Percentiles rank a stretch among this genome's conserved stretches.
phyloP scores from a whole-genome alignment of 2,113 vertebrate genomes.

The Antidorcas marsupialis region DNA sequence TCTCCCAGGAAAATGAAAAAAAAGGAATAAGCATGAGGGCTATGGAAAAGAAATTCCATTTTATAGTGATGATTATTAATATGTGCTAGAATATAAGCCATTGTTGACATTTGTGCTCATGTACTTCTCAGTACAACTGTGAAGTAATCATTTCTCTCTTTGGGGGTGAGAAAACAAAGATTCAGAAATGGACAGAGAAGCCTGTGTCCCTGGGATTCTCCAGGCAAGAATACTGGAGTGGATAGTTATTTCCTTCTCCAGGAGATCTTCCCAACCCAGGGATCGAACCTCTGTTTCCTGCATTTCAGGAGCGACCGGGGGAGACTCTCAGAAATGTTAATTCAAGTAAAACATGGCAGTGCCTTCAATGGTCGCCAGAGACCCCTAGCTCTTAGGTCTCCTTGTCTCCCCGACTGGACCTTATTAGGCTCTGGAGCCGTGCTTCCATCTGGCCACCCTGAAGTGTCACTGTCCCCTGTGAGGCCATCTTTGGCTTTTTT shows the following conservation, averaged over 20 bases:
- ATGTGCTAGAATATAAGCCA: background rate
- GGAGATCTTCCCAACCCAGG: background rate
- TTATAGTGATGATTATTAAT: background rate
- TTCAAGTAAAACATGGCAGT: background rate
- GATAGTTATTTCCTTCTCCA: background rate
- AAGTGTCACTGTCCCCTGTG: background rate
- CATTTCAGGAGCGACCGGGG: background rate
- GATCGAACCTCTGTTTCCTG: accelerated
- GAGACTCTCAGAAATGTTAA: background rate
- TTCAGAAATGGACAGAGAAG: background rate
- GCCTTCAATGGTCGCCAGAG: background rate
- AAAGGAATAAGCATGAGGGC: background rate
- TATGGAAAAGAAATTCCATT: background rate
- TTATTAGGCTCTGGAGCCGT: background rate
- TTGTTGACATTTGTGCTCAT: background rate
- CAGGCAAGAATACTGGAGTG: background rate
- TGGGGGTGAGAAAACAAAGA: background rate
- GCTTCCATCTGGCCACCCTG: background rate
- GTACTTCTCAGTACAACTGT: background rate
- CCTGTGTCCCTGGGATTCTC: background rate
- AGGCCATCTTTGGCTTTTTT: background rate
- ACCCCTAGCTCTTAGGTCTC: background rate
- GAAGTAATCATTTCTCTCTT: background rate
- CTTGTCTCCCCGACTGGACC: background rate
- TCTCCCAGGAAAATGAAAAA: background rate